Evolutionary conservation across 2,113 vertebrate genomes (phyloP), one percentile per base, ranked within the genome.

Genomic region (Nipponia nippon): DNA sequence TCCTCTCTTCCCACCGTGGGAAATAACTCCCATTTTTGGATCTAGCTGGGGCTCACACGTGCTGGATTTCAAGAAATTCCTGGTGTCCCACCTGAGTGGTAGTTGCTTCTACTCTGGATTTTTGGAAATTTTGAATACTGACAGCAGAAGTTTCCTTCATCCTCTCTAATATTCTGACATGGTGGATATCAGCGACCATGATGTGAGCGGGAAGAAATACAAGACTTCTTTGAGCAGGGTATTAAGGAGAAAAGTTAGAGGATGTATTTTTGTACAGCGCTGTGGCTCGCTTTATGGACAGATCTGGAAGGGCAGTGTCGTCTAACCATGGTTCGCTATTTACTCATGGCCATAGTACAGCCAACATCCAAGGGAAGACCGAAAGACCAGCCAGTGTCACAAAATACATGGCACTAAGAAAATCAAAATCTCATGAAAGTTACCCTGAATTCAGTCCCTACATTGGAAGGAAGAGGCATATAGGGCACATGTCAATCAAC

Each of bases 181-280:
- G 6, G 29, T 50, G 20, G 56, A 10, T 29, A 80, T 22, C 53
- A 27, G 58, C 2, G 2, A n/a, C 10, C 62, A 66, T 23, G 27
- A 7, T 0, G 0, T 13, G 11, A 56, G 23, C 0, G 0, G 29
- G 36, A 82, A 61, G 19, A 79, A 75, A 52, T 23, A 34, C 4
- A 29, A 66, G 66, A 30, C 11, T 50, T n/a, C 52, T 76, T 46
- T 77, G 63, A 46, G 50, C 26, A 89, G 22, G 6, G 3, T 8
- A 3, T 61, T 50, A 38, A 66, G 40, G 16, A 67, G n/a, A 50
- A 71, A 46, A 77, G 9, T 11, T 40, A 52, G 38, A 61, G 16
- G 27, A 23, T 66, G 19, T 56, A 6, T 61, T 67, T 75, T 67
- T 72, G 19, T 10, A 11, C 17, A 8, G 53, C 22, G 44, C 70